These are phyloP conservation scores for Drosophila sturtevanti DNA, from an alignment of 1,140 invertebrate species.

Conservation along the genomic window DNA sequence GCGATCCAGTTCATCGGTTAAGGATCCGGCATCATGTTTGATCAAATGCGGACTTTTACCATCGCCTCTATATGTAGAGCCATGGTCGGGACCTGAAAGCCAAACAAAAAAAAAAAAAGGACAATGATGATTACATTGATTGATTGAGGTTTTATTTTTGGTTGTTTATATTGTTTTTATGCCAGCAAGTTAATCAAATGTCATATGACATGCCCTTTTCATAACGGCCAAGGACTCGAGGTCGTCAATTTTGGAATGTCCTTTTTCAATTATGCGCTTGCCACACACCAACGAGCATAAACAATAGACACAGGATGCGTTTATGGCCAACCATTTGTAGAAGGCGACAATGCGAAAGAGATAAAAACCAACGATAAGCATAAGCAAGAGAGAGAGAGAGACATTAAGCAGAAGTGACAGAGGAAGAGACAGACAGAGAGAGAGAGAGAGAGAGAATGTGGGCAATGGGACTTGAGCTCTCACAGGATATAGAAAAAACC, in stretches of 20 bases:
- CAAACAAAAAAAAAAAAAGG: neutral
- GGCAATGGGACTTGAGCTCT: neutral
- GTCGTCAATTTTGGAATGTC: constrained; percentile 67
- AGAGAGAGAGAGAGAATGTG: neutral
- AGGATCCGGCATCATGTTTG: constrained; percentile 74
- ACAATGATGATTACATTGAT: constrained; percentile 22
- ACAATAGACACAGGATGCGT: constrained; percentile 80
- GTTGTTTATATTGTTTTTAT: constrained; percentile 35
- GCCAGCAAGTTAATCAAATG: constrained; percentile 65
- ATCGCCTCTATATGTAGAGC: constrained; percentile 65
- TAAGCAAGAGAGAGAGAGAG: neutral
- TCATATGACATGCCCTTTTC: constrained; percentile 50
- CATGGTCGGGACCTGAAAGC: constrained; percentile 68
- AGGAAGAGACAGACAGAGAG: too few species aligned
- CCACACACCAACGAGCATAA: constrained; percentile 73
- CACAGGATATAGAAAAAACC: constrained; percentile 49
- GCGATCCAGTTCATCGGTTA: constrained; percentile 70
- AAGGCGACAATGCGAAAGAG: constrained; percentile 56
- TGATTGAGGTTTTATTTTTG: constrained; percentile 41
- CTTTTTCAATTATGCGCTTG: constrained; percentile 80
- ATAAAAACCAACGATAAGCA: constrained; percentile 29
- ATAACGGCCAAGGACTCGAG: constrained; percentile 48
- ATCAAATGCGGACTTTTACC: constrained; percentile 47
- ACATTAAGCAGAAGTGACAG: too few species aligned
- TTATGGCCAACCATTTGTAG: constrained; percentile 77